Conservation (phyloP, 2,888 invertebrate genomes). For the Orthosia gothica region DNA sequence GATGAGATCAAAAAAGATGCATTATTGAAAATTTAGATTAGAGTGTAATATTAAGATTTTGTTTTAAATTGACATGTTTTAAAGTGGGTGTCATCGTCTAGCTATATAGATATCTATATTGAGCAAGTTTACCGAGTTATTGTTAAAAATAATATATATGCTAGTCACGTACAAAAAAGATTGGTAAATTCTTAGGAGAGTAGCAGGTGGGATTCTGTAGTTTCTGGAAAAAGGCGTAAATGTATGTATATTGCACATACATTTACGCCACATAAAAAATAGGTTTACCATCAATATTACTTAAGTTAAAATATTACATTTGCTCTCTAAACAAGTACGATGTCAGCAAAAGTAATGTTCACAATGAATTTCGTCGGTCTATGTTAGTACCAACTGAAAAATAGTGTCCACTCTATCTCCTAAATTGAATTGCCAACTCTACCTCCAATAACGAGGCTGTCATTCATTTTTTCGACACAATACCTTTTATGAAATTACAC, state of each 20-base stretch:
- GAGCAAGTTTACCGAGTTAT: too few species aligned
- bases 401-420: slow-evolving; percentile 25
- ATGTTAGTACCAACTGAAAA: slow-evolving; percentile 18
- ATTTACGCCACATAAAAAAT: too few species aligned
- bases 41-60: neutral
- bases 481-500: slow-evolving; percentile 43
- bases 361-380: neutral
- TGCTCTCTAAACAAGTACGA: neutral
- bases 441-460: slow-evolving; percentile 30
- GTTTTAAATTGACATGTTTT: neutral
- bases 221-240: too few species aligned
- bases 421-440: slow-evolving; percentile 47
- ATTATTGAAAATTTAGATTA: neutral
- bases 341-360: slow-evolving; percentile 19
- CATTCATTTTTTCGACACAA: slow-evolving; percentile 42
- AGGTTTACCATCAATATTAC: too few species aligned
- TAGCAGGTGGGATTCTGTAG: too few species aligned
- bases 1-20: neutral
- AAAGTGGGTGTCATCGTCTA: neutral
- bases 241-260: too few species aligned
- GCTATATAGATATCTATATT: too few species aligned
- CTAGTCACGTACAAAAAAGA: too few species aligned
- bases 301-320: neutral
- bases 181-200: too few species aligned
- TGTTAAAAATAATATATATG: too few species aligned